A percentile compares a stretch with the other conserved stretches of the same genome.
Conservation (phyloP, 2,113 vertebrate species). For the Notechis scutatus region DNA sequence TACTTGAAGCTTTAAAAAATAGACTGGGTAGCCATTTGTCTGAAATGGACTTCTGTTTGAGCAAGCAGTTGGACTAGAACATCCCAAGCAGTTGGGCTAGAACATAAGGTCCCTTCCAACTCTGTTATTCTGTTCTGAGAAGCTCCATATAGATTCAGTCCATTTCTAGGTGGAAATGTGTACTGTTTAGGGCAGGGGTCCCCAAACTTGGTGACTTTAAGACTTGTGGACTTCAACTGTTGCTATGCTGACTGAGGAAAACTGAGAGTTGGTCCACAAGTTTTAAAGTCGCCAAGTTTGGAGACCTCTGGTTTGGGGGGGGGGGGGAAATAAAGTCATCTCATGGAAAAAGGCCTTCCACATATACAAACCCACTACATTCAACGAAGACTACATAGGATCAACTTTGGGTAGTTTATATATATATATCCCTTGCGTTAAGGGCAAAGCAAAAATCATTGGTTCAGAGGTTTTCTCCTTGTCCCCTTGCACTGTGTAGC, state of each 20-base stretch:
- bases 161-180: background rate
- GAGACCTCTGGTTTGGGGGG: no score
- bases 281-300: no score
- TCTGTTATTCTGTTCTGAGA: background rate
- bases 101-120: no score
- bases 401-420: background rate
- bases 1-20: background rate
- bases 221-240: no score
- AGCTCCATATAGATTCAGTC: background rate
- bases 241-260: no score
- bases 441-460: background rate
- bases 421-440: background rate
- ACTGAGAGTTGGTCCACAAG: no score
- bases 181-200: background rate
- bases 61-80: no score
- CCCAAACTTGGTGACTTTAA: no score
- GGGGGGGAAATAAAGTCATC: background rate
- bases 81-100: no score
- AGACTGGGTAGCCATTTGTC: background rate
- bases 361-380: background rate
- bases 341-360: background rate
- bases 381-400: background rate
- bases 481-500: no score
- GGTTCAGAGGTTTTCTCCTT: background rate
- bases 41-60: no score